These are phyloP conservation scores for Rotaria sp. DNA, from an alignment of 2,888 invertebrate species.

Conservation along the genomic window DNA sequence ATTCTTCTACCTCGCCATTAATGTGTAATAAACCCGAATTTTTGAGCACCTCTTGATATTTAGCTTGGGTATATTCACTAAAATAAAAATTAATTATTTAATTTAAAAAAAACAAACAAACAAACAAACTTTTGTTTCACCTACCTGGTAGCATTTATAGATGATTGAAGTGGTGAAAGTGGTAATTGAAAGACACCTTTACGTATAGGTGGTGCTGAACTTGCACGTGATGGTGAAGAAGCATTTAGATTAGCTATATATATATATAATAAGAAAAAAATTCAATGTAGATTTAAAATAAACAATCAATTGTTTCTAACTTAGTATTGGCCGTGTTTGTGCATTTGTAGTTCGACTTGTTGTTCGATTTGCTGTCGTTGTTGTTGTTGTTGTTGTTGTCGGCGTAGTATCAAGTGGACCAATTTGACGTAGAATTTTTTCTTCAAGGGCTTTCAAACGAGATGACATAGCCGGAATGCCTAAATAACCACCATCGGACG, in stretches of 20 bases:
- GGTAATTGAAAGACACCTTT: conserved; percentile 18
- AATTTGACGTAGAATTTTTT: conserved; percentile 9
- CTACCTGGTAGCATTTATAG: background rate
- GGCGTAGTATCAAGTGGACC: background rate
- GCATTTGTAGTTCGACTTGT: background rate
- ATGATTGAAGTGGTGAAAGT: conserved; percentile 12
- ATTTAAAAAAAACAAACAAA: background rate
- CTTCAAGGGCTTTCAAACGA: background rate
- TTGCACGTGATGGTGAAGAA: background rate
- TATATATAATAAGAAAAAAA: background rate
- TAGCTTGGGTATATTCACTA: conserved; percentile 11
- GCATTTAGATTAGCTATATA: background rate
- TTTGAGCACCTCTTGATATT: conserved; percentile 24
- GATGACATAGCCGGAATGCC: conserved; percentile 17
- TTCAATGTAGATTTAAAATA: background rate
- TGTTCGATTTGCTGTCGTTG: background rate
- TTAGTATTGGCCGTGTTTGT: background rate
- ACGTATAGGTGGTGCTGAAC: conserved; percentile 6
- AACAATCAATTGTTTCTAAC: background rate
- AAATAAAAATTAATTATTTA: background rate
- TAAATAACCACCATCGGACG: background rate
- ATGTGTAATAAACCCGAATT: conserved; percentile 26
- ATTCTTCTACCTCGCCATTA: background rate
- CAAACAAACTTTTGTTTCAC: background rate
- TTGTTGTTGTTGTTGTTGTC: background rate